These are phyloP conservation scores for Aplidium turbinatum DNA, from an alignment of 23 tunicate genomes.

Conservation along the genomic window DNA sequence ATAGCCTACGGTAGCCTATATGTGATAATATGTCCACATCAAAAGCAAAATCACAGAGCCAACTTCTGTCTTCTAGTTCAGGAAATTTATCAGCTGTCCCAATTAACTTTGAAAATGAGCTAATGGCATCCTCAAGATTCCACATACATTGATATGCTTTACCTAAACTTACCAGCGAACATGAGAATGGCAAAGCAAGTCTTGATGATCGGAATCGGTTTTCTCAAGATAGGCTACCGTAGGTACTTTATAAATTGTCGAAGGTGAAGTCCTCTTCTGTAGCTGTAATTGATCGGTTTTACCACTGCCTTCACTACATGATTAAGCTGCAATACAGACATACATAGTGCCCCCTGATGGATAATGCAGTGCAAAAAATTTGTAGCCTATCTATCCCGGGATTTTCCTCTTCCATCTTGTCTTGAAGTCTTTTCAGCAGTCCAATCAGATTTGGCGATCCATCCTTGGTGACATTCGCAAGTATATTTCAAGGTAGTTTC, in stretches of 20 bases:
- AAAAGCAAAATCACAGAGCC: constrained; percentile 40
- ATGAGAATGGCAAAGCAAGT: constrained; percentile 39
- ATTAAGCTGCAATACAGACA: constrained; percentile 31
- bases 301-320: constrained; percentile 46
- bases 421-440: constrained; percentile 38
- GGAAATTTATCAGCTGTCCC: constrained; percentile 28
- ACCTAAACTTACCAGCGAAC: constrained; percentile 37
- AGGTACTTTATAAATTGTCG: constrained; percentile 33
- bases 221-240: constrained; percentile 37
- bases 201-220: constrained; percentile 34
- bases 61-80: constrained; percentile 29
- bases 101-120: constrained; percentile 23
- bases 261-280: constrained; percentile 40
- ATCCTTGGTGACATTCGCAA: constrained; percentile 41
- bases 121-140: constrained; percentile 29
- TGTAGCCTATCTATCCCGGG: constrained; percentile 23
- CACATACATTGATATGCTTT: constrained; percentile 35
- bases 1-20: neutral
- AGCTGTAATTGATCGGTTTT: constrained; percentile 34
- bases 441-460: constrained; percentile 36
- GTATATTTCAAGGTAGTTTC: constrained; percentile 14
- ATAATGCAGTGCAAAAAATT: constrained; percentile 21
- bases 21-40: constrained; percentile 31
- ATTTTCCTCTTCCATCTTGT: constrained; percentile 23
- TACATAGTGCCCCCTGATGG: constrained; percentile 32